Base-by-base conservation (phyloP, 2,113 vertebrate species). In the Sphaerodactylus townsendi region DNA sequence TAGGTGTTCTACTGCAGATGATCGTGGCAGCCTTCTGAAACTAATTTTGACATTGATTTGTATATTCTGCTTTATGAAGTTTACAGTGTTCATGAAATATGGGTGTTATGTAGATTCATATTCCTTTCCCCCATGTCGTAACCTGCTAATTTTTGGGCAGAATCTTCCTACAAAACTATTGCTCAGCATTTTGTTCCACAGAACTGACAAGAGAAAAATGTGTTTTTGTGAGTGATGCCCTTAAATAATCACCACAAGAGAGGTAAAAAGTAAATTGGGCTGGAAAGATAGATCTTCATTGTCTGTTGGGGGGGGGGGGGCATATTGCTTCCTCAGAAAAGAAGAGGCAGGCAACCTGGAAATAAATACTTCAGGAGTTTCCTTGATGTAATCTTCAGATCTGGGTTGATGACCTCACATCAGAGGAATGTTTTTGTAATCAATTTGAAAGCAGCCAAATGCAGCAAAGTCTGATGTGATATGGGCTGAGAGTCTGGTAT, bases 371-470 rank as follows among this genome's bases (percentile, higher is more conserved):
- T 85, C 28, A 88, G 33, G 86, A 84, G 46, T 0, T 3, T 72
- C 83, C 84, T 89, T 1, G 0, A 71, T 87, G 74, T 86, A 88
- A 50, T 90, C 86, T 91, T 90, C 78, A 85, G 0, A 76, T 88
- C 66, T 85, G 90, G 82, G 80, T 91, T 92, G 50, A 77, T 93
- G 88, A 90, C 84, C 88, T 93, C 91, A 92, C 86, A 90, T 83
- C 89, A 74, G 78, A 92, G 82, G 76, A 90, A 93, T 91, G 91
- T 91, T 77, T 88, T 92, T 85, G 87, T 85, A 2, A 72, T 87
- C 39, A 0, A 44, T 91, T 86, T 82, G 84, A 84, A 88, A 79
- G 73, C 79, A 89, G 68, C 84, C 11, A 90, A 89, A 90, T 87
- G 83, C 86, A 91, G 66, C 0, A 33, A 87, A 79, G 83, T 53